Evolutionary conservation across 1,140 invertebrate genomes (phyloP), one percentile per base, ranked within the genome.

Genomic region (Meteorus sp.): DNA sequence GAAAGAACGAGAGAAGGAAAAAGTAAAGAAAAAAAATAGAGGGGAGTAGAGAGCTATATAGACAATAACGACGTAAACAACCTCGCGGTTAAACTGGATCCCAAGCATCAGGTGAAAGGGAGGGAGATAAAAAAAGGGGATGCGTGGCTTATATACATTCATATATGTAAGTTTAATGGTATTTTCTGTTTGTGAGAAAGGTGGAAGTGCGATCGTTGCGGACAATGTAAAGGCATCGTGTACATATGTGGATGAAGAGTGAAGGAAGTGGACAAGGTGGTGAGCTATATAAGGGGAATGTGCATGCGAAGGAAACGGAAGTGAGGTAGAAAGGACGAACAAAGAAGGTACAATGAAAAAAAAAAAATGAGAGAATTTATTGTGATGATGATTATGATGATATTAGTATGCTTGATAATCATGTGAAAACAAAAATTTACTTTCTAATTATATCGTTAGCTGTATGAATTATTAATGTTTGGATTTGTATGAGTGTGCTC

Each of bases 51-150:
- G 48, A 39, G 39, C 20, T 52, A 19, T 44, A 33, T 50, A 35
- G 47, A 50, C n/a, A n/a, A n/a, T 22, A 50, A 50, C 47, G 25
- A 50, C n/a, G 25, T 15, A 31, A 50, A 50, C 47, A 50, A 35
- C 47, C 27, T 45, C n/a, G 27, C 43, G 25, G 29, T 45, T 22
- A 56, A 56, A 56, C 43, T 56, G 41, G 43, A 56, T 56, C 43
- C 43, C 54, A 56, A 58, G 67, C 52, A 64, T 68, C 53, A 71
- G 69, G 69, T 67, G 70, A 71, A 71, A 70, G 71, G 69, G 71
- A 56, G 58, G 55, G 52, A 59, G 51, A 64, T 60, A 66, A 8
- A 22, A 67, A 65, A 66, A 64, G 63, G 66, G 68, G 65, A 67
- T 62, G 39, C 20, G 52, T 43, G 23, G 25, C n/a, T 54, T 43